Evolutionary conservation across 1,140 invertebrate species (phyloP).

Genomic region (Macrotrachela quadricornifera): DNA sequence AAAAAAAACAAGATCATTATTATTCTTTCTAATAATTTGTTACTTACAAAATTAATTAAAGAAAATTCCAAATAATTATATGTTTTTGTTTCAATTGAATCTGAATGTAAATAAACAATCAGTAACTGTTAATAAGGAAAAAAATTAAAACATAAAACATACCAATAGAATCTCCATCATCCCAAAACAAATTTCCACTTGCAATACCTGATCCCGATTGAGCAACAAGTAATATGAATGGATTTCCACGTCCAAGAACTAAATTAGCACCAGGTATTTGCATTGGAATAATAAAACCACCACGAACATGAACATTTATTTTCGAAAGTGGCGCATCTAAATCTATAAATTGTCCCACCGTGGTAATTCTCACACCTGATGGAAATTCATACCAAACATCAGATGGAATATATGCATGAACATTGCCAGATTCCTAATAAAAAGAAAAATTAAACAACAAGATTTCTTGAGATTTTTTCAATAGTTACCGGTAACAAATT

Average conservation of each 20-base stretch:
- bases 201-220: not conserved
- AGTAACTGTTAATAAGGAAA: no score
- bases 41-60: no score
- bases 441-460: not conserved
- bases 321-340: conserved; percentile 38
- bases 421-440: conserved; percentile 16
- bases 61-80: conserved; percentile 4
- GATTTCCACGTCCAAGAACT: conserved; percentile 12
- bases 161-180: conserved; percentile 2
- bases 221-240: not conserved
- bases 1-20: no score
- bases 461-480: not conserved
- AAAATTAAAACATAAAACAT: no score
- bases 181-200: conserved; percentile 4
- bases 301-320: conserved; percentile 46
- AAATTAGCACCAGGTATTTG: conserved; percentile 44
- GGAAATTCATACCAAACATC: conserved; percentile 50
- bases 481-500: conserved; percentile 40
- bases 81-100: not conserved
- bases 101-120: not conserved
- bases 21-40: no score
- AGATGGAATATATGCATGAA: conserved; percentile 45
- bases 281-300: conserved; percentile 47
- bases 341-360: conserved; percentile 23
- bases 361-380: conserved; percentile 18